Conservation (phyloP, 2,113 vertebrate species). For the Haplochromis burtoni region DNA sequence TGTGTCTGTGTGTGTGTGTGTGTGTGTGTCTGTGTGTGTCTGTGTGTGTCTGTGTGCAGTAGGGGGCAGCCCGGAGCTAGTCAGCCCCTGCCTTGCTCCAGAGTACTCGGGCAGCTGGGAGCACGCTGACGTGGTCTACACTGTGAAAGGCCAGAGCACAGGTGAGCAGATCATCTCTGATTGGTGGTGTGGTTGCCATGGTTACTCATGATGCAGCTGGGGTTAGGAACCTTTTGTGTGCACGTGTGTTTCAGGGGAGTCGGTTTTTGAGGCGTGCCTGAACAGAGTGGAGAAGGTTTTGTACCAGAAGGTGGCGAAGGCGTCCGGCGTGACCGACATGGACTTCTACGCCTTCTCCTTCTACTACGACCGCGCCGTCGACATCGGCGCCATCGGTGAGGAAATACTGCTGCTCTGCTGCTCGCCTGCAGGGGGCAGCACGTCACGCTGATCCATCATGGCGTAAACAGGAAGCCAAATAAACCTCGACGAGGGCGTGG, state of each 20-base stretch:
- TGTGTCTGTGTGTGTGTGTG: neutral
- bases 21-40: neutral
- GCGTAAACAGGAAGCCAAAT: neutral
- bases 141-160: conserved; percentile 82
- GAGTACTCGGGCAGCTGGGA: conserved; percentile 80
- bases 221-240: neutral
- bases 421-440: neutral
- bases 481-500: neutral
- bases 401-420: neutral
- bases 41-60: conserved; percentile 49
- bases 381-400: conserved; percentile 79
- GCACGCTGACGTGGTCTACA: conserved; percentile 80
- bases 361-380: conserved; percentile 86
- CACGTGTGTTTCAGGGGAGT: conserved; percentile 61
- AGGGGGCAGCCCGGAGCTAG: conserved; percentile 72
- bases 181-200: neutral
- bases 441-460: neutral
- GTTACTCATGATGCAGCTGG: neutral
- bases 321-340: conserved; percentile 67
- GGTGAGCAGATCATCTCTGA: conserved; percentile 57
- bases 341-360: conserved; percentile 92
- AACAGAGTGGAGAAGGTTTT: conserved; percentile 79
- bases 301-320: conserved; percentile 71
- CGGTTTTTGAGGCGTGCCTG: conserved; percentile 76
- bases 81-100: conserved; percentile 86